Base-by-base conservation (phyloP, 2,888 invertebrate genomes). In the Pristionchus mayeri region DNA sequence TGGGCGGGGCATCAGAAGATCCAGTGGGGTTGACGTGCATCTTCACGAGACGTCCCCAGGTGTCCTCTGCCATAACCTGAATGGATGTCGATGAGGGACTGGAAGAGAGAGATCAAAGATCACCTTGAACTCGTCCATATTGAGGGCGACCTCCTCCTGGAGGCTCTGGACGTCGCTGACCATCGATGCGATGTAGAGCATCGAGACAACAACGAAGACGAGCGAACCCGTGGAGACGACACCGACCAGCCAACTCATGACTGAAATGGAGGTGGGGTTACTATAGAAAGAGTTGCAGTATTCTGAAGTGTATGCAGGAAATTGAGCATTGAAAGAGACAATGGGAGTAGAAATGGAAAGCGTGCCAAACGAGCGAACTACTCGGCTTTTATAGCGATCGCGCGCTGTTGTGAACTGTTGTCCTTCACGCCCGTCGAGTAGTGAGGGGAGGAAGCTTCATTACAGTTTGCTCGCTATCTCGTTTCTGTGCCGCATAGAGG, bases 181-280 rank as follows among this genome's bases (percentile, higher is more conserved):
- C 81, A 81, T 81, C 57, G 37, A 40, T 40, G 44, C 37, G 40
- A 80, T 80, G 80, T 80, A 57, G n/a, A 54, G 24, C 44, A 81
- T 44, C 21, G 81, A 81, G 16, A 57, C 16, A 27, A 60, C 81
- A 1, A 81, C 81, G 81, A 81, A 81, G 60, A 40, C 30, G 18
- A 81, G 81, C 24, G 81, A 81, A 24, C 60, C 81, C 3, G 81
- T 81, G 24, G 81, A 81, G 40, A 60, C 81, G 21, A 81, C 60
- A 4, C 81, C 81, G 16, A 81, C 81, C 44, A 81, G 60, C 81
- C 81, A 81, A 27, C 60, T 60, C 81, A 81, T 81, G 27, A 60
- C 60, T 60, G 60, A 4, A 60, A 60, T 44, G 6, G 13, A 44
- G 44, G n/a, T n/a, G n/a, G n/a, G n/a, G n/a, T n/a, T n/a, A n/a